Evolutionary conservation across 2,888 invertebrate species (phyloP).

Genomic region (Agrotis segetum): DNA sequence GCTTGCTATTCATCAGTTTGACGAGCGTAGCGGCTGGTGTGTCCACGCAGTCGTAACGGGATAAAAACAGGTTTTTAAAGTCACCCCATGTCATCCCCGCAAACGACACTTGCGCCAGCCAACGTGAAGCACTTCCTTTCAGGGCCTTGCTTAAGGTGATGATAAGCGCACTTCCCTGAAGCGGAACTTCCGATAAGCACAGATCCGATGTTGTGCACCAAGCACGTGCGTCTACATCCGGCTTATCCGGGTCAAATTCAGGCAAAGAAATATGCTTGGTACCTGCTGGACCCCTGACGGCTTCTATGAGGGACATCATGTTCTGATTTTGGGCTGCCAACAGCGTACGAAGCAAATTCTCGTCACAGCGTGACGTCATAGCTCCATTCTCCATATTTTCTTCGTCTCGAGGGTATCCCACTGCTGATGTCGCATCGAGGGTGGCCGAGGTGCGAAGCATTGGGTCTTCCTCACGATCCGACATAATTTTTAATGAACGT

Average conservation of each 20-base stretch:
- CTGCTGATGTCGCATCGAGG: too few relatives aligned
- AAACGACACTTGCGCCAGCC: not conserved
- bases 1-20: not conserved
- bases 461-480: too few relatives aligned
- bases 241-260: slow-evolving; percentile 9
- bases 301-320: slow-evolving; percentile 3
- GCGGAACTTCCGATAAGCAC: not conserved
- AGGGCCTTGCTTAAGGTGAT: slow-evolving; percentile 10
- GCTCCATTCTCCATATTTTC: too few relatives aligned
- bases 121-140: not conserved
- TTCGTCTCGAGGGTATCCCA: too few relatives aligned
- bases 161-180: not conserved
- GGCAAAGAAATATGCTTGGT: slow-evolving; percentile 12
- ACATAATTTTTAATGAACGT: too few relatives aligned
- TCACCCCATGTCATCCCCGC: slow-evolving; percentile 14
- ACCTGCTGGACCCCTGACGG: not conserved
- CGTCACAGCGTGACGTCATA: too few relatives aligned
- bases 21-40: slow-evolving; percentile 20
- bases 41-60: slow-evolving; percentile 19
- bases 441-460: too few relatives aligned
- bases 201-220: slow-evolving; percentile 9
- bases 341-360: too few relatives aligned
- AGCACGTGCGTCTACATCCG: slow-evolving; percentile 7
- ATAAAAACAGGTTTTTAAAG: slow-evolving; percentile 17
- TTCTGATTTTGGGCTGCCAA: too few relatives aligned